phyloP scores from a whole-genome alignment of 2,888 invertebrate genomes.

The Margaritifera margaritifera region DNA sequence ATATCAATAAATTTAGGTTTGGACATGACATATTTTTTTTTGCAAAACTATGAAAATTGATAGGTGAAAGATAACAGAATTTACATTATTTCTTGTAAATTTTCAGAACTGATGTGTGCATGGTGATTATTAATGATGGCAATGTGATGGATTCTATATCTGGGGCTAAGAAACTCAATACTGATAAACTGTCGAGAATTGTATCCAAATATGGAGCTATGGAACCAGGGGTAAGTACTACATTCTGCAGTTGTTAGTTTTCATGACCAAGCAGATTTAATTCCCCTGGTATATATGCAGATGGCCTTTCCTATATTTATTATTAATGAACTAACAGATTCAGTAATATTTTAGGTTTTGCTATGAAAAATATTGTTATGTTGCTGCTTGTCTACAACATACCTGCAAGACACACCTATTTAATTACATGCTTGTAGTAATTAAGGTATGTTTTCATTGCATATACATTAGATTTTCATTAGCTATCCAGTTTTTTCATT shows the following conservation, averaged over 20 bases:
- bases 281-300: too few relatives aligned
- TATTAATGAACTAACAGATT: neutral
- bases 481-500: too few relatives aligned
- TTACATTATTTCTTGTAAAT: neutral
- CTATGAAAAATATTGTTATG: too few relatives aligned
- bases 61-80: neutral
- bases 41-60: neutral
- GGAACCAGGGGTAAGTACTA: conserved; percentile 48
- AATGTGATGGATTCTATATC: conserved; percentile 29
- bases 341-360: too few relatives aligned
- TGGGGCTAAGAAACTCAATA: conserved; percentile 30
- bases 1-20: neutral
- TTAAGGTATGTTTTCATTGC: too few relatives aligned
- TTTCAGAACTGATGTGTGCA: conserved; percentile 57
- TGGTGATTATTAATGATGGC: conserved; percentile 45
- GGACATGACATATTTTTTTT: neutral
- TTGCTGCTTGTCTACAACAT: too few relatives aligned
- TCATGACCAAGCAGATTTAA: too few relatives aligned
- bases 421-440: too few relatives aligned
- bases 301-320: neutral
- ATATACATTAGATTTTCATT: too few relatives aligned
- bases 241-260: too few relatives aligned
- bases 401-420: too few relatives aligned
- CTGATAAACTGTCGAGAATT: conserved; percentile 11
- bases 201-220: conserved; percentile 28